Evolutionary conservation across 53 echinoderm and acorn worm species (phyloP).

Genomic region (Crossaster papposus): DNA sequence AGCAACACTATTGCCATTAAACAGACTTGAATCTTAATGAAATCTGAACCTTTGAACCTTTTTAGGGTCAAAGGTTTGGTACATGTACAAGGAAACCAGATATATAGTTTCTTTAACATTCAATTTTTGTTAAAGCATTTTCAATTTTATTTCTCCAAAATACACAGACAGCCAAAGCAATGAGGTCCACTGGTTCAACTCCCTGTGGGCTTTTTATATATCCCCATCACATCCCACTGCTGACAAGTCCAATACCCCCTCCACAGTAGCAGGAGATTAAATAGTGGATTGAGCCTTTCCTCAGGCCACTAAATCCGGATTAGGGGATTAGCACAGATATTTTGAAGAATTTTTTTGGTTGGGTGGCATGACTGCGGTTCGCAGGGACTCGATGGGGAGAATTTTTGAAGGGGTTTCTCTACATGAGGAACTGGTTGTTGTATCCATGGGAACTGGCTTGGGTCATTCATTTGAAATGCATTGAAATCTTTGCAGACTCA

Average conservation of each 20-base stretch:
- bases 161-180: neutral
- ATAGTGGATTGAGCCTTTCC: conserved; percentile 44
- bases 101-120: neutral
- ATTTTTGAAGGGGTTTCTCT: conserved; percentile 21
- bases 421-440: neutral
- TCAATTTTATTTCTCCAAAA: neutral
- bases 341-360: conserved; percentile 23
- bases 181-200: neutral
- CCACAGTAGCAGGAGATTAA: conserved; percentile 23
- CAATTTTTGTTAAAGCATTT: neutral
- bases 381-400: neutral
- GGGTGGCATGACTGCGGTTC: conserved; percentile 14
- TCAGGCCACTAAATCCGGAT: conserved; percentile 40
- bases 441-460: conserved; percentile 18
- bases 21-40: too few relatives aligned
- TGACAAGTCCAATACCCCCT: conserved; percentile 35
- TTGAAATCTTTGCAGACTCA: neutral
- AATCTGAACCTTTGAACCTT: too few relatives aligned
- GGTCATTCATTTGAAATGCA: conserved; percentile 10
- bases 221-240: conserved; percentile 23
- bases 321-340: conserved; percentile 57
- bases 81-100: neutral
- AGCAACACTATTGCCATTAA: too few relatives aligned
- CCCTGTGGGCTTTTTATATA: neutral
- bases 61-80: neutral